These are phyloP conservation scores for Xyrauchen texanus DNA, from an alignment of 2,113 vertebrate genomes.

Conservation along the genomic window DNA sequence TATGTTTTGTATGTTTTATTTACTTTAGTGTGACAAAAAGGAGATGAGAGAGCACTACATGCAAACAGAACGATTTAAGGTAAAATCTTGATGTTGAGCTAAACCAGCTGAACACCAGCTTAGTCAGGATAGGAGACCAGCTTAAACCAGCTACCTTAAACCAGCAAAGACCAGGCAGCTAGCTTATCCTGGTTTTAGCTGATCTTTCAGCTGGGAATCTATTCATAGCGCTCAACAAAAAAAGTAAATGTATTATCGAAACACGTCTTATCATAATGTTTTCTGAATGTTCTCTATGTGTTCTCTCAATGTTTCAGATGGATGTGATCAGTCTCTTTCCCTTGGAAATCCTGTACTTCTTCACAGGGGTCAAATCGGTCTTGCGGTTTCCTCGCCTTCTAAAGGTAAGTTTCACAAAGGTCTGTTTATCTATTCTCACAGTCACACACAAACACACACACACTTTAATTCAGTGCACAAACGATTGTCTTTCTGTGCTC, in stretches of 20 bases:
- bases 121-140: too few relatives aligned
- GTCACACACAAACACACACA: not conserved
- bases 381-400: constrained; percentile 89
- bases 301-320: constrained; percentile 77
- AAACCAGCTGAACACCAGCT: too few relatives aligned
- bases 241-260: too few relatives aligned
- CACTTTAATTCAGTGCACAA: not conserved
- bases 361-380: constrained; percentile 85
- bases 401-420: constrained; percentile 77
- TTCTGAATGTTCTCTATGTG: not conserved
- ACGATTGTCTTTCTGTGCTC: not conserved
- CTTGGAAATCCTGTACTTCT: constrained; percentile 88
- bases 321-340: constrained; percentile 88
- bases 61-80: constrained; percentile 89
- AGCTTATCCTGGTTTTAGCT: too few relatives aligned
- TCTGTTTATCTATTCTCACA: not conserved
- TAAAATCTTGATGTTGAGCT: constrained; percentile 52
- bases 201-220: too few relatives aligned
- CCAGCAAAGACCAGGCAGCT: too few relatives aligned
- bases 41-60: constrained; percentile 92
- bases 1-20: constrained; percentile 35
- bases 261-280: not conserved
- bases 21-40: constrained; percentile 83
- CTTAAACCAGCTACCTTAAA: too few relatives aligned
- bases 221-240: too few relatives aligned